Evolutionary conservation across 2,888 invertebrate species (phyloP), one percentile per base, ranked within the genome.

Genomic region (Drosophila prostipennis): DNA sequence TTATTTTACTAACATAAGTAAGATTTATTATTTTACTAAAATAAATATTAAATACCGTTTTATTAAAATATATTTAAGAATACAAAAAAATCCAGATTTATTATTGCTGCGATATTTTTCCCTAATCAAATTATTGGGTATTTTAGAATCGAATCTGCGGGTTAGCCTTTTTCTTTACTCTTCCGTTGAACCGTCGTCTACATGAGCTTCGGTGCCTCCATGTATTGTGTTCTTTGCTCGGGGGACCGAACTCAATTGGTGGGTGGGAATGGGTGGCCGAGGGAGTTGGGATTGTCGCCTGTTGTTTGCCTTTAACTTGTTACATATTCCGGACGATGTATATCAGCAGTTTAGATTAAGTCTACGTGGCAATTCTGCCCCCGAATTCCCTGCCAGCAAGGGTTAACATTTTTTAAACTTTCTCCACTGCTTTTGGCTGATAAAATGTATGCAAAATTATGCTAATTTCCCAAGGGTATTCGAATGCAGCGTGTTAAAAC

Each of bases 271-370:
- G 60, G 32, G 37, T 40, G 40, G 23, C n/a, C 19, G 55, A 13
- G 53, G 57, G 45, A 42, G 19, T 45, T 42, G 59, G 58, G 78
- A 59, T 48, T 76, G 80, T 77, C 58, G 78, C 54, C 36, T 40
- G 72, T 72, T 71, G 72, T 76, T 75, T 71, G 55, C 63, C 86
- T 79, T 82, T 87, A 79, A 79, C 78, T 86, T 83, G 78, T 86
- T 82, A 82, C 80, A 86, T 82, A 86, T 82, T 86, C 88, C 65
- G 55, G 70, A 46, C 86, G 80, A 88, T 82, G 76, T 75, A 67
- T 78, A 87, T 82, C 83, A 71, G 74, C 67, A 71, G 80, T 71
- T 78, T 60, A 72, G 74, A 86, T 87, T 72, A 78, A 61, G 67
- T 55, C 55, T 54, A 77, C 59, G 57, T 71, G 71, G 58, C 56